These are phyloP conservation scores for Drepanosiphum platanoidis DNA, from an alignment of 2,888 invertebrate genomes.

Conservation along the genomic window DNA sequence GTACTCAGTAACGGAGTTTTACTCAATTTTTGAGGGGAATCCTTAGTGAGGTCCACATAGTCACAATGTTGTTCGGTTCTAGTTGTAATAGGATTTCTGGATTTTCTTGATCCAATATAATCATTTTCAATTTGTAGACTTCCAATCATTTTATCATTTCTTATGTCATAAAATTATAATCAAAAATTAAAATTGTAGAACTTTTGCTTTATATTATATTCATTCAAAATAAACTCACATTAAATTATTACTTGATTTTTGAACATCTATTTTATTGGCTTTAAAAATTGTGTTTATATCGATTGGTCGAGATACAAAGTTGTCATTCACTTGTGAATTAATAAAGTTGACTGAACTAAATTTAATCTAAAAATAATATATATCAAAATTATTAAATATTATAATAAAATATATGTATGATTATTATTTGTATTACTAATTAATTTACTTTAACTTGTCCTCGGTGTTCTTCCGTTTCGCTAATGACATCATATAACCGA, in stretches of 20 bases:
- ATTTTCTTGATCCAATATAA: not conserved
- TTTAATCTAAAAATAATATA: slow-evolving; percentile 2
- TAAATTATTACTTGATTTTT: not conserved
- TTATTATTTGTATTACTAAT: not conserved
- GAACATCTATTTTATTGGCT: not conserved
- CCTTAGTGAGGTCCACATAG: slow-evolving; percentile 8
- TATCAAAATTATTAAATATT: not conserved
- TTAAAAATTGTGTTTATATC: not conserved
- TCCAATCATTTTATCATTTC: not conserved
- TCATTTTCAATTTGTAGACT: slow-evolving; percentile 13
- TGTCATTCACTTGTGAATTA: not conserved
- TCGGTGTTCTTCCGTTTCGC: slow-evolving; percentile 43
- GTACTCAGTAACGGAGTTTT: not conserved
- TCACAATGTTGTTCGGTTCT: not conserved
- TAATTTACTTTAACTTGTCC: slow-evolving; percentile 49
- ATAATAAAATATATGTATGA: not conserved
- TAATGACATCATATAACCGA: slow-evolving; percentile 47
- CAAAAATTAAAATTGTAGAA: not conserved
- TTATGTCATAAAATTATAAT: not conserved
- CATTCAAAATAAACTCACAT: not conserved
- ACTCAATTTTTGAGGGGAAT: not conserved
- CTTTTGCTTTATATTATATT: not conserved
- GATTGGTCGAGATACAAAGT: not conserved
- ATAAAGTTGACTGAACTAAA: not conserved
- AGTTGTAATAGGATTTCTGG: not conserved